Base-by-base conservation (phyloP, 2,113 vertebrate genomes). In the Aythya baeri region DNA sequence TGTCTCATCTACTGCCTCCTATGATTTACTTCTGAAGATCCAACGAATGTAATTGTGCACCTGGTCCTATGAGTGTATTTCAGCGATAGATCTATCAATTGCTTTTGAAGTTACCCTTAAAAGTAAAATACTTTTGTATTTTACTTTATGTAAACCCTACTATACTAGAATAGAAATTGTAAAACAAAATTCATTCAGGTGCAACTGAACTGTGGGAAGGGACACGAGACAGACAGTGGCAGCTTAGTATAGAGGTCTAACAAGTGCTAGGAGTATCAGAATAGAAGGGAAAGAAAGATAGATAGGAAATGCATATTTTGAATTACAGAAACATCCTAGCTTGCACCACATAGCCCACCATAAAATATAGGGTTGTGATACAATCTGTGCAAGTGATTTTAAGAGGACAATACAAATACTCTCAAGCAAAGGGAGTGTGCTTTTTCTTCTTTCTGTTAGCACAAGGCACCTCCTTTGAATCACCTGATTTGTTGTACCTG, bases 21-120 rank as follows among this genome's bases (percentile, higher is more conserved):
- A 31, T 0, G 0, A 18, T 34, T 15, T 36, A 31, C 23, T 10
- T 13, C 12, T 50, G 62, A 58, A 21, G n/a, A 46, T 46, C 26
- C 21, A 62, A 22, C 67, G 20, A 4, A 72, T 22, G 2, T 87
- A 59, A 52, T 82, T 49, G 8, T 79, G 29, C 16, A 32, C 43
- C 50, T 72, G 32, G 13, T 83, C 32, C 20, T 80, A 43, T 14
- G 68, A 34, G 29, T 1, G 0, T 46, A 29, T 86, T 79, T 78
- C 52, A 52, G 54, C 65, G 32, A 34, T 29, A 67, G 32, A 50
- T 72, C 11, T 72, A 6, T 67, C 68, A 62, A 7, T 25, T 73
- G 5, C 13, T 86, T 88, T 74, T 83, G 18, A 83, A 77, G 55
- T 79, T 78, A 85, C 15, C 4, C 15, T 68, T 84, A 61, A 62